Percentiles rank a stretch among this genome's conserved stretches.
phyloP scores from a whole-genome alignment of 2,797 vertebrate genomes.

The Yasuhikotakia modesta region DNA sequence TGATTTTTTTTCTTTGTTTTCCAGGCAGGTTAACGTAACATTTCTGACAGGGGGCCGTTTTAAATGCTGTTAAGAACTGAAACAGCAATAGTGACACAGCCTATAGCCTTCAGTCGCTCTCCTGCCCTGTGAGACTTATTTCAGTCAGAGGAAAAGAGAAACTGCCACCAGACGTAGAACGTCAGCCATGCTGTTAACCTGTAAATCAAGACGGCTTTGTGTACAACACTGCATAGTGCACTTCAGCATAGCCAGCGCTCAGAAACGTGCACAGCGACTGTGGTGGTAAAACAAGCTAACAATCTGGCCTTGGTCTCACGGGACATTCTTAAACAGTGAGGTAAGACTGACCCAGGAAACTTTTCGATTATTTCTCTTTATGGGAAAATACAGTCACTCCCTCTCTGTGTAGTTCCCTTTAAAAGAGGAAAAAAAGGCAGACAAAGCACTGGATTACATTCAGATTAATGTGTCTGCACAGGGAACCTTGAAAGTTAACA shows the following conservation, averaged over 20 bases:
- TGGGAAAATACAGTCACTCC: conserved; percentile 43
- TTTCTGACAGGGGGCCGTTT: conserved; percentile 35
- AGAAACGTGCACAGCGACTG: conserved; percentile 26
- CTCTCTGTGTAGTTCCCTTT: conserved; percentile 25
- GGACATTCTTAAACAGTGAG: conserved; percentile 56
- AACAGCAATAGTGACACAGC: conserved; percentile 28
- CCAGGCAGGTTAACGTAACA: conserved; percentile 12
- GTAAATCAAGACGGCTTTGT: conserved; percentile 23
- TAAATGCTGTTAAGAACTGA: conserved; percentile 21
- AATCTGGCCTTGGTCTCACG: conserved; percentile 38
- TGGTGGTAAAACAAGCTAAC: conserved; percentile 32
- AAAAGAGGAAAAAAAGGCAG: conserved; percentile 10
- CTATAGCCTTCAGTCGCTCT: not conserved
- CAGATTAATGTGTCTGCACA: not conserved
- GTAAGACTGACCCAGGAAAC: conserved; percentile 44
- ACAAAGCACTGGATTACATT: conserved; percentile 26
- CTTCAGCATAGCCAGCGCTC: conserved; percentile 15
- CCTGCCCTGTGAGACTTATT: not conserved
- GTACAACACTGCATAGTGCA: conserved; percentile 14
- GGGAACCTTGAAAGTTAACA: not conserved
- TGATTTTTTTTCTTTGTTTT: conserved; percentile 18
- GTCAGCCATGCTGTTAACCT: conserved; percentile 6
- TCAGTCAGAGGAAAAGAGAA: conserved; percentile 16
- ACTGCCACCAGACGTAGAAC: conserved; percentile 9
- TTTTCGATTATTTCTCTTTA: conserved; percentile 43